Base-by-base conservation (phyloP, 2,888 invertebrate species). In the Ramazzottius varieornatus region DNA sequence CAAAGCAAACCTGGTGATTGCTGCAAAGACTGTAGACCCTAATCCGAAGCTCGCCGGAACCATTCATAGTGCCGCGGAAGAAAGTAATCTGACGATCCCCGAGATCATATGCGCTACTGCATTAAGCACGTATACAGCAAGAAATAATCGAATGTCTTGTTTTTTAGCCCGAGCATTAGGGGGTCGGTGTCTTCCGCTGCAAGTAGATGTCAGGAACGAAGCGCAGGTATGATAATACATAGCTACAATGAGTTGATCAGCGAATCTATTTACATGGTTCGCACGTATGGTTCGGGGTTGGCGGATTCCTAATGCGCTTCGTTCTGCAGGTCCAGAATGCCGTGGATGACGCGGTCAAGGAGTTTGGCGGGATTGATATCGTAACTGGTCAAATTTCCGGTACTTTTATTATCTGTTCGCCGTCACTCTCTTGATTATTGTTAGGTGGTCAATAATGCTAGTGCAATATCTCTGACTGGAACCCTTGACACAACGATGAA, bases 1-100 rank as follows among this genome's bases (percentile, higher is more conserved):
- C 73, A 78, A 78, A n/a, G 78, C 78, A 13, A 79, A 79, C 69
- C 72, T 78, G 67, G 76, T 77, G 4, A 74, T 79, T 66, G 78
- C 78, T 65, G 78, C 78, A 16, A 78, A 79, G 68, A 78, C 78
- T 32, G 74, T 75, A 8, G 72, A 72, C 63, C 73, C 77, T 2
- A 76, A 79, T 69, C 75, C 78, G 13, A 78, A 76, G 68, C 72
- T 78, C 32, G 77, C 77, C 2, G 79, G 79, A 46, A 79, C 79
- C 32, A 79, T 79, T 63, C 78, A 76, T 70, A 73, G 78, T 20
- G 78, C 77, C 24, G 78, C 78, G 32, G 73, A 77, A 69, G 78
- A 79, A 70, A 73, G 77, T 75, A 66, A 66, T 8, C 20, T 40
- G 8, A n/a, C n/a, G n/a, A n/a, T n/a, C n/a, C n/a, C n/a, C n/a